A percentile compares a stretch with the other conserved stretches of the same genome.
phyloP scores from a whole-genome alignment of 2,113 vertebrate species.

The Epinephelus cyanopodus region DNA sequence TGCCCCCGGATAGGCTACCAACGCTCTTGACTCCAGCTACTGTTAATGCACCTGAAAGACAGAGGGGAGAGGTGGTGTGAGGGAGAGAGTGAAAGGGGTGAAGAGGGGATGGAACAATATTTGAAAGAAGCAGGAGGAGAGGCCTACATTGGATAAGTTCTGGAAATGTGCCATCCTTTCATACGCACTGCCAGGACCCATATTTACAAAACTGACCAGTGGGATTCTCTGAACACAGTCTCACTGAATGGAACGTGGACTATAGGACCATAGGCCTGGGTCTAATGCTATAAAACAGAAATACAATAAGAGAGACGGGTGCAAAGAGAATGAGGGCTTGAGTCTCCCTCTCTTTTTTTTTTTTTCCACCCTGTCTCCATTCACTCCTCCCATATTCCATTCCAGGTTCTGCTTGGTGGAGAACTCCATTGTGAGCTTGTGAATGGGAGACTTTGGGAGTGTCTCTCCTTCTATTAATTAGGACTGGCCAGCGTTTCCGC shows the following conservation, averaged over 20 bases:
- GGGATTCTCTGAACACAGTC: slow-evolving; percentile 71
- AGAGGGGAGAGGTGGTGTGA: slow-evolving; percentile 30
- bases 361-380: slow-evolving; percentile 66
- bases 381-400: slow-evolving; percentile 85
- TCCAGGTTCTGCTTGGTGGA: slow-evolving; percentile 90
- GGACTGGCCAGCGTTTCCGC: slow-evolving; percentile 87
- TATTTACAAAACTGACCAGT: slow-evolving; percentile 85
- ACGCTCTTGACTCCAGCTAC: slow-evolving; percentile 69
- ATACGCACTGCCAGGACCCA: slow-evolving; percentile 62
- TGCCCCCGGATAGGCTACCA: slow-evolving; percentile 24
- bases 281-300: slow-evolving; percentile 75
- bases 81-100: not conserved
- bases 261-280: slow-evolving; percentile 58
- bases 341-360: slow-evolving; percentile 54
- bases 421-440: slow-evolving; percentile 87
- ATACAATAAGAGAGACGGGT: slow-evolving; percentile 67
- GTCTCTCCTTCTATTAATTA: slow-evolving; percentile 90
- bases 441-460: slow-evolving; percentile 89
- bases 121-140: slow-evolving; percentile 53
- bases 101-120: slow-evolving; percentile 23
- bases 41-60: slow-evolving; percentile 62
- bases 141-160: slow-evolving; percentile 72
- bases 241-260: slow-evolving; percentile 70
- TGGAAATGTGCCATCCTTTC: slow-evolving; percentile 76
- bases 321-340: slow-evolving; percentile 60